Evolutionary conservation across 2,888 invertebrate genomes (phyloP).

Genomic region (Plebejus argus): DNA sequence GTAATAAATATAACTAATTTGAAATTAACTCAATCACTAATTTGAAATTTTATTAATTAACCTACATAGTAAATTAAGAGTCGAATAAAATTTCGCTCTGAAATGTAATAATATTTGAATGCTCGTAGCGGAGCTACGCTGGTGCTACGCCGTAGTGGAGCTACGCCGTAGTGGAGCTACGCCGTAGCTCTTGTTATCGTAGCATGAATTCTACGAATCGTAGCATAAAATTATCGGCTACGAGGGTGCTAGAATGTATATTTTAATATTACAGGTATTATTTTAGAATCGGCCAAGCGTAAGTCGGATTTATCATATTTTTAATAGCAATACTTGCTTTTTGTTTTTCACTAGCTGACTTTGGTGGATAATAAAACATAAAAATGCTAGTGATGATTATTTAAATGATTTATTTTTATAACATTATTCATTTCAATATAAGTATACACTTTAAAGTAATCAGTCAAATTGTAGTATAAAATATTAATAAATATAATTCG

Average conservation of each 20-base stretch:
- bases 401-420: too few species aligned
- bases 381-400: too few species aligned
- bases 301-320: not conserved
- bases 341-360: not conserved
- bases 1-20: not conserved
- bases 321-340: not conserved
- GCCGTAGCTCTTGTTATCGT: slow-evolving; percentile 31
- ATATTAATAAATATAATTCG: too few species aligned
- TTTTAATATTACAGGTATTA: not conserved
- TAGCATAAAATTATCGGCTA: slow-evolving; percentile 29
- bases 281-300: not conserved
- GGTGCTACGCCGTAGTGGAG: not conserved
- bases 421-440: too few species aligned
- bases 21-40: not conserved
- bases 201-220: slow-evolving; percentile 33
- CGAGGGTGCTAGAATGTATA: slow-evolving; percentile 17
- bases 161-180: slow-evolving; percentile 8
- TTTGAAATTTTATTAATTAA: slow-evolving; percentile 1
- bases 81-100: not conserved
- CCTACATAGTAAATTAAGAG: slow-evolving; percentile 11
- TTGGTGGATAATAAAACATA: too few species aligned
- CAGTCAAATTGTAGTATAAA: too few species aligned
- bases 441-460: too few species aligned
- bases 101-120: slow-evolving; percentile 4
- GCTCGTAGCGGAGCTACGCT: not conserved